Conservation (phyloP, 2,113 vertebrate species). For the Dicentrarchus labrax region DNA sequence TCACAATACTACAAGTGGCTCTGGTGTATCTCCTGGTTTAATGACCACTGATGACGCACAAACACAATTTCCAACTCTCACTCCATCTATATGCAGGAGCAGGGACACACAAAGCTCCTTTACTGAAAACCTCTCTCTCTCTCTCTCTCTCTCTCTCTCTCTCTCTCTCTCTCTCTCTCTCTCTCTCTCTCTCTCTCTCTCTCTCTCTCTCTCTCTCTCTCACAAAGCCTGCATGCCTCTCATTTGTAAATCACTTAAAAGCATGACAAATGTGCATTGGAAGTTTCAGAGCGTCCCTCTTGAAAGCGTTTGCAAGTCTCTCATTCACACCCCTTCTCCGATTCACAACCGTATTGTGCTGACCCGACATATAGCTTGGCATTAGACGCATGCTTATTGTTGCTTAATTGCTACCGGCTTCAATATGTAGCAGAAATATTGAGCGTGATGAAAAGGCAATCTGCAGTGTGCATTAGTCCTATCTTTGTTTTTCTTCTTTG, state of each 20-base stretch:
- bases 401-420: slow-evolving; percentile 44
- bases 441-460: slow-evolving; percentile 46
- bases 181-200: slow-evolving; percentile 42
- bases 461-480: not conserved
- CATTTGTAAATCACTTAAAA: slow-evolving; percentile 82
- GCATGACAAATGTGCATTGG: slow-evolving; percentile 82
- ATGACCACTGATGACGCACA: slow-evolving; percentile 71
- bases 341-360: slow-evolving; percentile 61
- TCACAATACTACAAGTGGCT: slow-evolving; percentile 34
- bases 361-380: slow-evolving; percentile 52
- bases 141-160: slow-evolving; percentile 48
- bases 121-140: slow-evolving; percentile 47
- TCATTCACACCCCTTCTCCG: slow-evolving; percentile 58
- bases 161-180: slow-evolving; percentile 36
- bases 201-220: slow-evolving; percentile 44
- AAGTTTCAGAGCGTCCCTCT: slow-evolving; percentile 74
- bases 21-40: slow-evolving; percentile 67
- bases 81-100: slow-evolving; percentile 68
- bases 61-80: slow-evolving; percentile 53
- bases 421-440: slow-evolving; percentile 49
- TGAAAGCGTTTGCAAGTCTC: slow-evolving; percentile 55
- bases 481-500: slow-evolving; percentile 35
- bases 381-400: slow-evolving; percentile 34
- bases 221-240: slow-evolving; percentile 78
- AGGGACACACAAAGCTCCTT: slow-evolving; percentile 73